A percentile compares a stretch with the other conserved stretches of the same genome.
Conservation (phyloP, 2,797 vertebrate genomes). For the Columba guinea region DNA sequence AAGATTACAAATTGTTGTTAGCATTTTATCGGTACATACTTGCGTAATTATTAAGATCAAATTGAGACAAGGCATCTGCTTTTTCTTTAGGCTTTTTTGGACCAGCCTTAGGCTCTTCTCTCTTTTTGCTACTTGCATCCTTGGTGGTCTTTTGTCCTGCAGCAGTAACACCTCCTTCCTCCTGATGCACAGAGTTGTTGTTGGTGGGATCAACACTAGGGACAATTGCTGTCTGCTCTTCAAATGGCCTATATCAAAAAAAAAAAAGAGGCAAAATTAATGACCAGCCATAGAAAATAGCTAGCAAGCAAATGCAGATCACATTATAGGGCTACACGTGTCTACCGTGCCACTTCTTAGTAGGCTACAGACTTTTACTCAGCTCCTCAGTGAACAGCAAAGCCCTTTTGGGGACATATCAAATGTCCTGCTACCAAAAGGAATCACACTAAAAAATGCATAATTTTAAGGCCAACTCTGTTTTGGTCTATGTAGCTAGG, state of each 20-base stretch:
- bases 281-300: neutral
- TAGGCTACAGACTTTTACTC: neutral
- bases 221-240: conserved; percentile 73
- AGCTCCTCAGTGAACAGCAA: neutral
- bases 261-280: neutral
- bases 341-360: neutral
- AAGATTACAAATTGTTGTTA: neutral
- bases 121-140: conserved; percentile 86
- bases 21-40: conserved; percentile 81
- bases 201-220: conserved; percentile 63
- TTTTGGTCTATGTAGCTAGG: neutral
- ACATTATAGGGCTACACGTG: accelerated
- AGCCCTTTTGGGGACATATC: neutral
- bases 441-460: neutral
- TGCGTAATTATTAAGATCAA: conserved; percentile 99
- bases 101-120: conserved; percentile 90
- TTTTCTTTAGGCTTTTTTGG: conserved; percentile 95
- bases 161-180: conserved; percentile 72
- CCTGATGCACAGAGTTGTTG: conserved; percentile 74
- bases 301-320: neutral
- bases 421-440: neutral
- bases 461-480: neutral
- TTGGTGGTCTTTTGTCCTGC: conserved; percentile 82
- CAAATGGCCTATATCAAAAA: conserved; percentile 73
- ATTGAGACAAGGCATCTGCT: conserved; percentile 95